Conservation (phyloP, 92 coral and sea anemone genomes). For the Phenganax marumi region DNA sequence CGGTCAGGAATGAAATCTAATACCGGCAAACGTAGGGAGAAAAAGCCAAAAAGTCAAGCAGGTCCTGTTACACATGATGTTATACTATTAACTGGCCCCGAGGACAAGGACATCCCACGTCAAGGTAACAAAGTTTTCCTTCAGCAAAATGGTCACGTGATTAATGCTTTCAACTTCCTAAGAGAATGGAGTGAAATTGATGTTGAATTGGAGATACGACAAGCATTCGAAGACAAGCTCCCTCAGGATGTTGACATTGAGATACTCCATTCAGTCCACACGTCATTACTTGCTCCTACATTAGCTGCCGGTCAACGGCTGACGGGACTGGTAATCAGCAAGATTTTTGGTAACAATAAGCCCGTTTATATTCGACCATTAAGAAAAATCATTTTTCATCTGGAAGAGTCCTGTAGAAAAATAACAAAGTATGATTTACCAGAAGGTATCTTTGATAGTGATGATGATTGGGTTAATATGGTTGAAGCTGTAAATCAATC, state of each 20-base stretch:
- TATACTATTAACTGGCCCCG: conserved; percentile 55
- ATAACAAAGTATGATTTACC: too few relatives aligned
- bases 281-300: conserved; percentile 53
- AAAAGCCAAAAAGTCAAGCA: too few relatives aligned
- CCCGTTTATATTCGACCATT: conserved; percentile 38
- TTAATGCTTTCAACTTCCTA: conserved; percentile 52
- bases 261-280: conserved; percentile 57
- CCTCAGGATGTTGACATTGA: conserved; percentile 44
- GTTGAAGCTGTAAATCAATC: too few relatives aligned
- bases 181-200: conserved; percentile 61
- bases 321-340: conserved; percentile 45
- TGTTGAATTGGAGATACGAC: conserved; percentile 38
- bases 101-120: conserved; percentile 48
- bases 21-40: too few relatives aligned
- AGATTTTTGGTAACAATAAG: conserved; percentile 43
- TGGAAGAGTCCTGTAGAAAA: too few relatives aligned
- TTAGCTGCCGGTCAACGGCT: conserved; percentile 56
- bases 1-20: too few relatives aligned
- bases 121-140: conserved; percentile 60
- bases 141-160: conserved; percentile 49
- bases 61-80: conserved; percentile 46
- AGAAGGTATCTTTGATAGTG: too few relatives aligned
- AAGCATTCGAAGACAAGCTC: conserved; percentile 47
- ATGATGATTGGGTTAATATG: too few relatives aligned
- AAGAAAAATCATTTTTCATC: not conserved